These are phyloP conservation scores for Cuniculus paca DNA, from an alignment of 2,797 vertebrate genomes.

Conservation along the genomic window DNA sequence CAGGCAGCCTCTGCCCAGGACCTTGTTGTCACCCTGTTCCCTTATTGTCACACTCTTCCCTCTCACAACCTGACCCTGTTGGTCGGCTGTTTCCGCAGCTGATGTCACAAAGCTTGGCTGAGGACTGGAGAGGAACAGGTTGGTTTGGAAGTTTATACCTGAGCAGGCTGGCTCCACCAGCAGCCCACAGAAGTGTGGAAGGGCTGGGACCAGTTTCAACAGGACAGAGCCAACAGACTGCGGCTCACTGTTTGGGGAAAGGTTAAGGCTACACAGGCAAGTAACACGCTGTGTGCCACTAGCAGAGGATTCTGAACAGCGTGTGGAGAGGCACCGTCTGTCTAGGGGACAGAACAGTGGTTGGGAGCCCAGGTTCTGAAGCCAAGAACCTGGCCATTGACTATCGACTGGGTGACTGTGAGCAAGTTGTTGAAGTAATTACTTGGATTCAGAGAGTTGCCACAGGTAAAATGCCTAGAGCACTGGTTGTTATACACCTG, in stretches of 20 bases:
- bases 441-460: background rate
- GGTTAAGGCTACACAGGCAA: background rate
- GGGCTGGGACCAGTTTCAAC: background rate
- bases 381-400: background rate
- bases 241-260: background rate
- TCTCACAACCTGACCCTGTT: background rate
- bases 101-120: background rate
- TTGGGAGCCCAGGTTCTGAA: background rate
- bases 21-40: background rate
- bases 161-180: conserved; percentile 25
- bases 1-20: background rate
- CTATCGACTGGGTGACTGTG: background rate
- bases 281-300: background rate
- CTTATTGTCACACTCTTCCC: background rate
- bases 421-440: background rate
- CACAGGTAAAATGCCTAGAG: background rate
- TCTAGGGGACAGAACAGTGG: background rate
- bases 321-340: background rate
- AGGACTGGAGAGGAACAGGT: background rate
- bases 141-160: conserved; percentile 21
- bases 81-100: background rate
- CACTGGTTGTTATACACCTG: background rate
- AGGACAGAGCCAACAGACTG: background rate
- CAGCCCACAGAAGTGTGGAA: background rate
- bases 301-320: background rate